Evolutionary conservation across 2,113 vertebrate species (phyloP).

Genomic region (Plestiodon gilberti): DNA sequence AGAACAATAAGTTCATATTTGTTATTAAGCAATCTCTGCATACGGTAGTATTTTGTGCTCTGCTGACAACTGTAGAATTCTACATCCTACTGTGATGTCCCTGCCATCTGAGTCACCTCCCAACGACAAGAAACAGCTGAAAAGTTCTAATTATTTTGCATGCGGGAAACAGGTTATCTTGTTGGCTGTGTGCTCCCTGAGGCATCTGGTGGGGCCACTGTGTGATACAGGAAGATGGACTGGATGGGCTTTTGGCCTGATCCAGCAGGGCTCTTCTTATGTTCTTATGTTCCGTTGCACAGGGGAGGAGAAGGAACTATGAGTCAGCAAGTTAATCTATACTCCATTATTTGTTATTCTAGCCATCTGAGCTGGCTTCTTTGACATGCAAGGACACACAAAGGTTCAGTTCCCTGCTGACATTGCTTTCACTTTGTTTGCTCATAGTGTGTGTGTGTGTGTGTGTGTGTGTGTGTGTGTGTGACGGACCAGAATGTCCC

Average conservation of each 20-base stretch:
- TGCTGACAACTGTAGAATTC: background rate
- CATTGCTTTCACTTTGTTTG: conserved; percentile 57
- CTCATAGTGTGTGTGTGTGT: background rate
- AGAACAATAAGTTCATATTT: background rate
- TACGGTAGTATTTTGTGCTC: background rate
- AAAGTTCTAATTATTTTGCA: too few relatives aligned
- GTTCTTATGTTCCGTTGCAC: conserved; percentile 25
- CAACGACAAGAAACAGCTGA: conserved; percentile 20
- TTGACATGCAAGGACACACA: conserved; percentile 48
- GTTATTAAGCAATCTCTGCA: background rate
- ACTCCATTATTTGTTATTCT: conserved; percentile 55
- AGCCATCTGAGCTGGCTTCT: conserved; percentile 29
- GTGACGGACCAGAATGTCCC: conserved; percentile 20
- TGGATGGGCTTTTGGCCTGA: too few relatives aligned
- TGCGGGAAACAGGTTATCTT: too few relatives aligned
- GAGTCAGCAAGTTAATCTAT: conserved; percentile 44
- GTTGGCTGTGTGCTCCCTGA: too few relatives aligned
- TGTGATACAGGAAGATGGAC: too few relatives aligned
- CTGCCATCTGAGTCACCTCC: background rate
- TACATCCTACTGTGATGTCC: background rate
- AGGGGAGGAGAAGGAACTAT: conserved; percentile 47
- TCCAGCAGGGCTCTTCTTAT: too few relatives aligned
- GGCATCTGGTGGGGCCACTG: too few relatives aligned
- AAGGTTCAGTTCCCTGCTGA: conserved; percentile 36
- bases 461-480: background rate